Base-by-base conservation (phyloP, 2,797 vertebrate genomes). In the Tangara arthus region DNA sequence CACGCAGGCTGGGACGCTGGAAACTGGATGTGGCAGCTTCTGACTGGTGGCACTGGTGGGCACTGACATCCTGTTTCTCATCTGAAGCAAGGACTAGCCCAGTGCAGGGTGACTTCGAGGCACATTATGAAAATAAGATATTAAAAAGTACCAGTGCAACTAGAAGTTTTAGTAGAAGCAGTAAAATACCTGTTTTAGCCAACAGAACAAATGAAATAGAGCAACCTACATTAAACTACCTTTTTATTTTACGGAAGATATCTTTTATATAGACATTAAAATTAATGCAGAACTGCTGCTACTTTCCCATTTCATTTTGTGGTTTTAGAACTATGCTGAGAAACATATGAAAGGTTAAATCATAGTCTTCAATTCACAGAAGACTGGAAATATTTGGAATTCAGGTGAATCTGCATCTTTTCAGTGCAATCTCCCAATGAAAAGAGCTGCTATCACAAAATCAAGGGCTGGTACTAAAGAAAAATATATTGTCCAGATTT, bases 101-200 rank as follows among this genome's bases (percentile, higher is more conserved):
- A 20, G 53, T 41, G 59, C 53, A 80, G 59, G 39, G n/a, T 88
- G 61, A 19, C n/a, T 83, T 71, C 30, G 50, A 89, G 44, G 63
- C 39, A 52, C 7, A 1, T 53, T 68, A 39, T 17, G 34, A 61
- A 85, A 92, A 32, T 24, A 41, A 71, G 46, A 61, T 68, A 68
- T 35, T 68, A 82, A 61, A 18, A 78, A 85, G 57, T 46, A 93
- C 27, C 14, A 39, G 28, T 52, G 64, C 3, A 16, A 89, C 88
- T 73, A 92, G 87, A 76, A 82, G 69, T 90, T 89, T 94, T 86
- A 93, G 83, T 77, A 82, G n/a, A 42, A 37, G 23, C 93, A 87
- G 96, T 94, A 97, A 96, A 97, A 97, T 97, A 97, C 97, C 97
- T 97, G 96, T 95, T 97, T 97, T 97, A 97, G 93, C 32, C 56